Base-by-base conservation (phyloP, 2,888 invertebrate species). In the Reticulitermes lucifugus region DNA sequence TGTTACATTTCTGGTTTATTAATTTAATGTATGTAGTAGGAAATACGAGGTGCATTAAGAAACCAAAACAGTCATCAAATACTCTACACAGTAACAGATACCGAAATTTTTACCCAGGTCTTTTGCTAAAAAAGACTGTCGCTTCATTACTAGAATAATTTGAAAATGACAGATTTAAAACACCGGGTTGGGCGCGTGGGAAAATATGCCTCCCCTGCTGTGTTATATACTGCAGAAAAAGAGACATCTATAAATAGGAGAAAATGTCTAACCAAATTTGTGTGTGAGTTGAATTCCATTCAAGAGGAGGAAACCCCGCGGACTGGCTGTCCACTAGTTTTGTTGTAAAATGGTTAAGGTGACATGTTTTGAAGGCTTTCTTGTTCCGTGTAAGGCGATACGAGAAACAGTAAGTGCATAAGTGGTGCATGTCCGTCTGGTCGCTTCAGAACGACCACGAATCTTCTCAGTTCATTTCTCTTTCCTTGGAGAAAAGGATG, bases 331-430 rank as follows among this genome's bases (percentile, higher is more conserved):
- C 65, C 65, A 65, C 65, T n/a, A 25, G 1, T 65, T 65, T 6
- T 65, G 65, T 65, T 65, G 65, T 65, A n/a, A 65, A 25, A 65
- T 65, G 65, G 65, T 65, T 65, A 65, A 65, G 65, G 65, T 73
- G 73, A 73, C 73, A 73, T 73, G 73, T 73, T 73, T 73, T 41
- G 73, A 73, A 41, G 73, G 73, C 73, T 14, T 41, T 41, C 22
- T 73, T 35, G 41, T 73, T 73, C 73, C 4, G 29, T 73, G 73
- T 73, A 73, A 73, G 73, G 73, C 35, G 73, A 73, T 73, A 73
- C 41, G 35, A 65, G 65, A 10, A 9, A 10, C 65, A n/a, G 65
- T 41, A 18, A 6, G 73, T 73, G 73, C 9, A 73, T 18, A 41
- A 73, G 25, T 21, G 73, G 35, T 41, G 0, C 25, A 73, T 12